Evolutionary conservation across 92 coral and sea anemone species (phyloP), one percentile per base, ranked within the genome.

Genomic region (Parazoanthus darwini): DNA sequence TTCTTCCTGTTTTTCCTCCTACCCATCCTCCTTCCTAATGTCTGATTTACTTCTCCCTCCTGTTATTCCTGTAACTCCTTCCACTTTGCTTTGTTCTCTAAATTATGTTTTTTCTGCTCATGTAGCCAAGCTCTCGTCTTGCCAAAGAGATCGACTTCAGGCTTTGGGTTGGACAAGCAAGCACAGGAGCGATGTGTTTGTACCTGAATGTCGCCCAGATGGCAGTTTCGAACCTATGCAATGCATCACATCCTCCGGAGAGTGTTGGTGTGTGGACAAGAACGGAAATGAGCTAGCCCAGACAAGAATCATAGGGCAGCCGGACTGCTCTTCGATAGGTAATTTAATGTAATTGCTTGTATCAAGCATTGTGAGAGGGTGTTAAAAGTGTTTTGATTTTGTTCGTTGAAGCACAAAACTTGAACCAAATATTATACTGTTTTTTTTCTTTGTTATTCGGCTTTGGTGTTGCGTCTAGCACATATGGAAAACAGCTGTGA

Each of bases 231-330:
- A 89, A 11, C 96, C 98, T 36, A 92, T 95, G 88, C 98, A 96
- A 70, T 96, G 98, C 80, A 89, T 93, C 42, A 85, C 85, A 85
- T 86, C 94, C 37, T 91, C 93, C 39, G 92, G 98, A 35, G 92
- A 93, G 91, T 96, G 98, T 78, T 96, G 98, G 98, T 96, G 98
- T 78, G 98, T 96, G 58, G 96, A 96, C 88, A 86, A 89, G 77
- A 89, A 95, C 83, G 98, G 98, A 23, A 95, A 95, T 80, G 96
- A 95, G 88, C 91, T 93, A 81, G 88, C 87, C 7, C 91, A 86
- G 9, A 95, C 98, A 38, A 86, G 94, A 90, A 92, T 74, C 20
- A 85, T 80, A 43, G 98, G 98, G 20, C 94, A 92, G 36, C 92
- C 90, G 22, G 72, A 85, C 36, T 95, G 98, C 39, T 82, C 93